phyloP scores from a whole-genome alignment of 2,797 vertebrate species.

The Falco biarmicus region DNA sequence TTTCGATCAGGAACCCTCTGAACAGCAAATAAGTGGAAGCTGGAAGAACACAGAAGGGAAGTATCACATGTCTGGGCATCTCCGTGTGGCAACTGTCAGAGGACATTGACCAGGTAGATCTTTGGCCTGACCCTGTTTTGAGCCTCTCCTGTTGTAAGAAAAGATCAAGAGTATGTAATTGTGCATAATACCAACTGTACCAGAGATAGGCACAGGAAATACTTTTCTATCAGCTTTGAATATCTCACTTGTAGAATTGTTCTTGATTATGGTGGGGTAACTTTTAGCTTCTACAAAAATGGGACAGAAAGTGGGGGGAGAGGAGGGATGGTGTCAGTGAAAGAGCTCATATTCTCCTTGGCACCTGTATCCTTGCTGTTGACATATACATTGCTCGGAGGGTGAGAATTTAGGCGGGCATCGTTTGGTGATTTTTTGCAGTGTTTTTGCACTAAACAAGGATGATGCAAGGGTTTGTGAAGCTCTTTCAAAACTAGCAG shows the following conservation, averaged over 20 bases:
- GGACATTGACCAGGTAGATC: not conserved
- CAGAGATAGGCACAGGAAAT: not conserved
- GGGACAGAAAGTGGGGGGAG: not conserved
- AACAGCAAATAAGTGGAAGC: not conserved
- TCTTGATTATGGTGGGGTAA: not conserved
- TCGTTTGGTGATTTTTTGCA: not conserved
- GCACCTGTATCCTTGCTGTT: not conserved
- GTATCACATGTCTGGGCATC: fast-evolving
- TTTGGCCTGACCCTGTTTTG: not conserved
- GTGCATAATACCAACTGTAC: not conserved
- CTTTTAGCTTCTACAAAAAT: not conserved
- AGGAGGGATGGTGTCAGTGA: not conserved
- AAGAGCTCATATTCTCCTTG: not conserved
- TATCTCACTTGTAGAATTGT: not conserved
- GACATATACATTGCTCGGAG: not conserved
- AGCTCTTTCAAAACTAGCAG: not conserved
- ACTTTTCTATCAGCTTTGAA: not conserved
- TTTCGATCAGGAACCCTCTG: not conserved
- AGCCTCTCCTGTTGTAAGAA: not conserved
- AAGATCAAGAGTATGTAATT: not conserved
- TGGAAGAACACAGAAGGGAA: not conserved
- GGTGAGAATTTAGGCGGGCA: not conserved
- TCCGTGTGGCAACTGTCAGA: not conserved
- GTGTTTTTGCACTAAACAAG: not conserved
- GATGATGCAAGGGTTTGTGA: not conserved